Percentiles rank a stretch among this genome's conserved stretches.
These are phyloP conservation scores for Elmis aenea DNA, from an alignment of 2,888 invertebrate species.

Conservation along the genomic window DNA sequence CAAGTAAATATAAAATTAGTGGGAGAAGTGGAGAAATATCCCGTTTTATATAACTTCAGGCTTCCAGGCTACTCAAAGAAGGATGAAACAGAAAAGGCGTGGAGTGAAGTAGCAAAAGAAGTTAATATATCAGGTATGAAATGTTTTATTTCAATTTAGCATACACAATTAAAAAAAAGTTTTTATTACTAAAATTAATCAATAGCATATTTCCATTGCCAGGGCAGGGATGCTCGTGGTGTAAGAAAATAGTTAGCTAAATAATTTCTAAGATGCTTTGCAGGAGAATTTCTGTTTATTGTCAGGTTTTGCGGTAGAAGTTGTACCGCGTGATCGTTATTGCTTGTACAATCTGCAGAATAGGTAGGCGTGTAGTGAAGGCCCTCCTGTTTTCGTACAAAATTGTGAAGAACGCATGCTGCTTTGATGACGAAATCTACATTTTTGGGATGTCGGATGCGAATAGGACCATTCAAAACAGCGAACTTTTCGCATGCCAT, in stretches of 20 bases:
- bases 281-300: not conserved
- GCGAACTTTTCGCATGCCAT: conserved; percentile 5
- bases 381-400: conserved; percentile 1
- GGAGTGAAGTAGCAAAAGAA: conserved; percentile 29
- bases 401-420: conserved; percentile 4
- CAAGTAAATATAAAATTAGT: conserved; percentile 22
- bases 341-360: not conserved
- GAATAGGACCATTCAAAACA: conserved; percentile 1
- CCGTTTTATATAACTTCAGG: conserved; percentile 20
- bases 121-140: conserved; percentile 30
- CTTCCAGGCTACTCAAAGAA: conserved; percentile 18
- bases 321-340: not conserved
- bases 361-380: not conserved
- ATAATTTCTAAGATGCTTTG: not conserved
- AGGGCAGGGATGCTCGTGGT: conserved; percentile 2
- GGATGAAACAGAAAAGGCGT: conserved; percentile 29
- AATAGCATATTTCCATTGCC: conserved; percentile 2
- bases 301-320: not conserved
- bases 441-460: not conserved
- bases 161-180: too few relatives aligned
- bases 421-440: conserved; percentile 1
- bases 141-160: too few relatives aligned
- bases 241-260: conserved; percentile 1
- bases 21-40: conserved; percentile 26
- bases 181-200: not conserved